Evolutionary conservation across 2,113 vertebrate species (phyloP), one percentile per base, ranked within the genome.

Genomic region (Acanthochromis polyacanthus): DNA sequence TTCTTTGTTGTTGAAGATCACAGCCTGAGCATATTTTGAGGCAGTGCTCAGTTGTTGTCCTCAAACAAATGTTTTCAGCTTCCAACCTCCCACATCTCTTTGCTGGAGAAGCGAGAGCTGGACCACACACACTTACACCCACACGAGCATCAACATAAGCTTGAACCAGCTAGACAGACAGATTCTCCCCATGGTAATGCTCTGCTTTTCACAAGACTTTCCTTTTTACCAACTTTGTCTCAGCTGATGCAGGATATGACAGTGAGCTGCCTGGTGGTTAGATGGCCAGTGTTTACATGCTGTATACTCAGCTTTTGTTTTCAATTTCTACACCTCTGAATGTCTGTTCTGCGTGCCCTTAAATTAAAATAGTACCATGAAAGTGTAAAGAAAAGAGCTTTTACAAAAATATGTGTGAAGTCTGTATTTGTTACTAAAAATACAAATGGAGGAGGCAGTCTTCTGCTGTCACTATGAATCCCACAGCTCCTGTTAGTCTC

Each of bases 1-100:
- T 62, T 58, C 5, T 65, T 38, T 73, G 25, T 71, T 50, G 38
- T 17, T 7, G 38, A 23, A 55, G 59, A 58, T 77, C 40, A 59
- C 51, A 62, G 40, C 28, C 19, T 43, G 32, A 61, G 23, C 17
- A 30, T 28, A 15, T 60, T 64, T 60, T 66, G 15, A 69, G 40
- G 50, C 30, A 12, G 4, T 52, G 10, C 20, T 20, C 57, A 22
- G 28, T 58, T 63, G 43, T 57, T 80, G 38, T 70, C 45, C 25
- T 32, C 6, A 40, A 68, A 45, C 48, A 25, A 56, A 52, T 56
- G n/a, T 43, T 43, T 71, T 25, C 2, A 17, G 38, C 22, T 53
- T 53, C 40, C 64, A 50, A 60, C 59, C 40, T 62, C 61, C 58
- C 10, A 46, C 23, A 65, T 58, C 22, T 61, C 40, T 43, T 12